Percentiles rank a stretch among this genome's conserved stretches.
These are phyloP conservation scores for Ectobius pallidus DNA, from an alignment of 2,888 invertebrate species.

Conservation along the genomic window DNA sequence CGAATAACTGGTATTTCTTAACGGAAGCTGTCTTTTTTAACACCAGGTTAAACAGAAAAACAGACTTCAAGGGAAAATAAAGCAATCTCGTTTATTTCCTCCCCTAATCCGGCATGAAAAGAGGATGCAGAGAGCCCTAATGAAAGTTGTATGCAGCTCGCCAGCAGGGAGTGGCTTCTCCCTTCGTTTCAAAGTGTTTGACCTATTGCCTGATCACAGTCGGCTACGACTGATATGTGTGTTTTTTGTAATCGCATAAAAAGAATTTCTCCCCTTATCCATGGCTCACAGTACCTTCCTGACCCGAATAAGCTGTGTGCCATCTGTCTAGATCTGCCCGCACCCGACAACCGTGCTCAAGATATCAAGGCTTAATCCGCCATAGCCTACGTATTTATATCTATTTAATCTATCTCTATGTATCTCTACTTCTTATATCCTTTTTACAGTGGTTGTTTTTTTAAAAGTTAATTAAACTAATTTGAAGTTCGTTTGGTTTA, in stretches of 20 bases:
- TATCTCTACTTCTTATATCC: too few species aligned
- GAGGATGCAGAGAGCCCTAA: not conserved
- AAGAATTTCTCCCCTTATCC: not conserved
- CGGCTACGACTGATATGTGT: not conserved
- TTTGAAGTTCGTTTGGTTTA: too few species aligned
- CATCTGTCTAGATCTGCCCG: not conserved
- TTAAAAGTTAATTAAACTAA: too few species aligned
- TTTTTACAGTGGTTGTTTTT: too few species aligned
- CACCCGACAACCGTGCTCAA: not conserved
- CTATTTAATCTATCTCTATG: too few species aligned
- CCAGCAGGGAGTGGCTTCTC: not conserved
- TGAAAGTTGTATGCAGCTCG: not conserved
- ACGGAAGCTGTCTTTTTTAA: too few species aligned
- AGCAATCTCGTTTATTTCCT: not conserved
- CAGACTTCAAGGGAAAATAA: too few species aligned
- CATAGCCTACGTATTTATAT: too few species aligned
- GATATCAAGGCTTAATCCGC: too few species aligned
- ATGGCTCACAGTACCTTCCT: not conserved
- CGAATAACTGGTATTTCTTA: too few species aligned
- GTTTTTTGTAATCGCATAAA: not conserved
- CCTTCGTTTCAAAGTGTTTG: not conserved
- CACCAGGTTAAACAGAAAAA: too few species aligned
- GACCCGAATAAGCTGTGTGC: not conserved
- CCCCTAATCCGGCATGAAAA: not conserved
- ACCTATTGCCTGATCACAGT: not conserved